phyloP scores from a whole-genome alignment of 2,888 invertebrate genomes.

The Dexiosoma caninum region DNA sequence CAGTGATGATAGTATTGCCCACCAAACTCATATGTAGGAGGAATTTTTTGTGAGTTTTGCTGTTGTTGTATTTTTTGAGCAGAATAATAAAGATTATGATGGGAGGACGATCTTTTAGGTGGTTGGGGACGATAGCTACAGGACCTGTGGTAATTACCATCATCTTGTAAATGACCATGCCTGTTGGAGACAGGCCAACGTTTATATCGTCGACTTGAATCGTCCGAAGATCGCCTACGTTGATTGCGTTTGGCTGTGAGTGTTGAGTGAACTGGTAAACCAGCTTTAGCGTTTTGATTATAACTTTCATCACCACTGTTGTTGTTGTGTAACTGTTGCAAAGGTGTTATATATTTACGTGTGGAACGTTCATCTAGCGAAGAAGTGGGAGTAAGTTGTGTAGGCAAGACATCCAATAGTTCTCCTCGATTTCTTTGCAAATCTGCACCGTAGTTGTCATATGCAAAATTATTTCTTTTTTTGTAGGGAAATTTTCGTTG shows the following conservation, averaged over 20 bases:
- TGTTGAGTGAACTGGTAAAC: conserved; percentile 51
- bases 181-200: conserved; percentile 72
- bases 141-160: conserved; percentile 64
- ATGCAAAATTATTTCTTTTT: conserved; percentile 52
- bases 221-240: conserved; percentile 73
- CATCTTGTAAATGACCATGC: conserved; percentile 68
- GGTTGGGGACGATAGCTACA: conserved; percentile 65
- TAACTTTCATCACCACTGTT: conserved; percentile 70
- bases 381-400: conserved; percentile 68
- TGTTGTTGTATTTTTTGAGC: conserved; percentile 61
- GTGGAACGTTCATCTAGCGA: conserved; percentile 71
- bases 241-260: conserved; percentile 70
- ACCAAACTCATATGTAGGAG: conserved; percentile 77
- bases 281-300: conserved; percentile 55
- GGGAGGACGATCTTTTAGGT: conserved; percentile 80
- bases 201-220: conserved; percentile 71
- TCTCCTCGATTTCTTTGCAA: conserved; percentile 69
- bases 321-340: not conserved
- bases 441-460: conserved; percentile 68
- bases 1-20: conserved; percentile 74
- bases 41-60: conserved; percentile 44
- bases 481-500: conserved; percentile 64
- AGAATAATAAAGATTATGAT: conserved; percentile 81
- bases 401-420: conserved; percentile 63
- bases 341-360: conserved; percentile 67